phyloP scores from a whole-genome alignment of 2,888 invertebrate species.

The Ectemnius lituratus region DNA sequence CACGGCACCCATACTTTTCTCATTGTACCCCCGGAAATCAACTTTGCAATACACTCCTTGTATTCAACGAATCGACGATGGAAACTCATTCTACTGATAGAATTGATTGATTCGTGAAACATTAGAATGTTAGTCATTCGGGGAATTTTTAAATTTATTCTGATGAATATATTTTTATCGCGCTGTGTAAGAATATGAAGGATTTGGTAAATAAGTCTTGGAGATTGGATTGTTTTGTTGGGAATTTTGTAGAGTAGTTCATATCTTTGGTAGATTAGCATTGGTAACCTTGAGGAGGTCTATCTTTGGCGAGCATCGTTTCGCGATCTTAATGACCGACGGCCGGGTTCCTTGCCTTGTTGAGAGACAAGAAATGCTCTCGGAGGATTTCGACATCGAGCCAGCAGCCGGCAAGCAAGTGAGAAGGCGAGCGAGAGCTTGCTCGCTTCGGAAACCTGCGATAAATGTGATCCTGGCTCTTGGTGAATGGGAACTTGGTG shows the following conservation, averaged over 20 bases:
- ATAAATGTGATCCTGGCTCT: constrained; percentile 43
- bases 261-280: constrained; percentile 33
- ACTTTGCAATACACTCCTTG: too few species aligned
- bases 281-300: constrained; percentile 40
- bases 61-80: too few species aligned
- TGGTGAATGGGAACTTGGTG: constrained; percentile 62
- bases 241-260: constrained; percentile 21
- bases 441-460: constrained; percentile 53
- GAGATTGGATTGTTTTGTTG: neutral
- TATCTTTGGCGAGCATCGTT: constrained; percentile 57
- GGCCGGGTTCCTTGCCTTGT: constrained; percentile 50
- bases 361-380: constrained; percentile 54
- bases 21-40: too few species aligned
- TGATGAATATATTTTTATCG: too few species aligned
- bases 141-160: too few species aligned
- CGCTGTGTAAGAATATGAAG: too few species aligned
- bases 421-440: constrained; percentile 17
- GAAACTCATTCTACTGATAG: too few species aligned
- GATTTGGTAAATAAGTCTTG: too few species aligned
- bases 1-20: too few species aligned
- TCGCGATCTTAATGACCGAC: constrained; percentile 56
- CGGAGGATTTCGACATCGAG: constrained; percentile 56
- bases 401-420: constrained; percentile 21
- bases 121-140: too few species aligned
- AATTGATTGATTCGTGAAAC: too few species aligned